Evolutionary conservation across 2,113 vertebrate species (phyloP).

Genomic region (Cynocephalus volans): DNA sequence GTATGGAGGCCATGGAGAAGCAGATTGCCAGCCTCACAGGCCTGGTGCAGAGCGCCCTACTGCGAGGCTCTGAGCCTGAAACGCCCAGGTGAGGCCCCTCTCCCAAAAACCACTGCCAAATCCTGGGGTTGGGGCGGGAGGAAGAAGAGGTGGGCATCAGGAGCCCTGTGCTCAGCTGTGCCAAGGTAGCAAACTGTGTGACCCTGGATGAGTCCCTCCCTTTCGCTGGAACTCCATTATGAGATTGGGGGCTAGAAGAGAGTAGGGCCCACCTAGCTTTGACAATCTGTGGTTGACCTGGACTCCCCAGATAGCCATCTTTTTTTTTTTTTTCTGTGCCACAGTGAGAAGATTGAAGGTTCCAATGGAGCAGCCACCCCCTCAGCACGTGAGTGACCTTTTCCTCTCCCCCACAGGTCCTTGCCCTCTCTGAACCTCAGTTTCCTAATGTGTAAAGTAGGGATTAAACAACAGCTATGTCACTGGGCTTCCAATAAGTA

Average conservation of each 20-base stretch:
- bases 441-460: background rate
- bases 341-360: slow-evolving; percentile 97
- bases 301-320: background rate
- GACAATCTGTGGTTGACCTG: background rate
- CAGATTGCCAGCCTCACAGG: slow-evolving; percentile 99
- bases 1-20: slow-evolving; percentile 99
- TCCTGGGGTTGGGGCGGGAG: background rate
- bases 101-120: background rate
- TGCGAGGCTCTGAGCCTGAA: slow-evolving; percentile 96
- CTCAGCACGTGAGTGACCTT: slow-evolving; percentile 87
- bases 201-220: background rate
- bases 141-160: background rate
- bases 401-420: background rate
- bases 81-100: slow-evolving; percentile 91
- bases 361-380: slow-evolving; percentile 94
- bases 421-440: background rate
- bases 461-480: background rate
- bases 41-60: slow-evolving; percentile 97
- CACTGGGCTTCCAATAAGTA: background rate
- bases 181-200: background rate
- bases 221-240: background rate
- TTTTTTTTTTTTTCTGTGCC: slow-evolving; percentile 21
- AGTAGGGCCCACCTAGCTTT: background rate
- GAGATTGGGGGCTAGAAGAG: background rate
- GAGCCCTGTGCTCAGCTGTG: background rate